Base-by-base conservation (phyloP, 2,113 vertebrate species). In the Ictalurus punctatus region DNA sequence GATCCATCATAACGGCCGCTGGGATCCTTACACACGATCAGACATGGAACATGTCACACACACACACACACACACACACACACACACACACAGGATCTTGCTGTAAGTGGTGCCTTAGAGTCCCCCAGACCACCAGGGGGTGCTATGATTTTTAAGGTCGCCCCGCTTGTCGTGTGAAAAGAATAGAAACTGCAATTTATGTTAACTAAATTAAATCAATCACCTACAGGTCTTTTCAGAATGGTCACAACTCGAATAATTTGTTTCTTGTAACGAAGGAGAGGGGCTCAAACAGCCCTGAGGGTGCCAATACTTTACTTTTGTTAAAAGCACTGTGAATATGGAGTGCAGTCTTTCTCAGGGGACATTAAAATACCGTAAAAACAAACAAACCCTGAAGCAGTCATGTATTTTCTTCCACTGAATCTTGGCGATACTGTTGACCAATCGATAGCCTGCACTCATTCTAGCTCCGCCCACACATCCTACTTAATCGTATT, bases 21-120 rank as follows among this genome's bases (percentile, higher is more conserved):
- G 71, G 30, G 61, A 67, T 81, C 52, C 83, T 83, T 61, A 69
- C 87, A 83, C 88, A 87, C 67, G 27, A 83, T 89, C 48, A 54
- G 87, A 90, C 76, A 82, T 84, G 44, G 0, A 52, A 40, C 37
- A 54, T 88, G 58, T 85, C 30, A 23, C 71, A 40, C 71, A 73
- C 69, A 37, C 67, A 71, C 16, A 37, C 65, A 30, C 65, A 69
- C 65, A 14, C n/a, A n/a, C 30, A 23, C 71, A 40, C 71, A 73
- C 30, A 23, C 71, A 40, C 71, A 73, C 65, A 30, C 65, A 69
- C 65, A 14, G 14, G n/a, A 34, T 69, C 67, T 69, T 30, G 13
- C 27, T 67, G 14, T 30, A 34, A 40, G 71, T 21, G 17, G 17
- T 7, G 1, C 17, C 34, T 73, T 21, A 73, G 34, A 73, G 4